Conservation (phyloP, 2,888 invertebrate species). For the Penaeus monodon region DNA sequence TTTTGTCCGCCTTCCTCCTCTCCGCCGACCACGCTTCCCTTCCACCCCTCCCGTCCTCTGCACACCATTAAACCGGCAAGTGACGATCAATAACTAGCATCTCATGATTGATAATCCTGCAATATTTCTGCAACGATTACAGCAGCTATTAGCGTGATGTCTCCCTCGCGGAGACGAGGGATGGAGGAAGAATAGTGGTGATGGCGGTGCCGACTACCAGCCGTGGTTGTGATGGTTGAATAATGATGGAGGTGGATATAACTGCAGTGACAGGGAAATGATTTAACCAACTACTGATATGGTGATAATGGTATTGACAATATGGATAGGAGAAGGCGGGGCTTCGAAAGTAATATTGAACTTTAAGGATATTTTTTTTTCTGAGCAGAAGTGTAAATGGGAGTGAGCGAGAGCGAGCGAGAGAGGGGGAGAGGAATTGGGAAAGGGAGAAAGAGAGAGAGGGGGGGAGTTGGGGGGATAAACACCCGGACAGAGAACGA, state of each 20-base stretch:
- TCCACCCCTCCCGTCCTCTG: not conserved
- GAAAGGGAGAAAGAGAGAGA: not conserved
- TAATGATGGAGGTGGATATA: not conserved
- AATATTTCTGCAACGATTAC: too few relatives aligned
- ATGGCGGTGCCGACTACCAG: too few relatives aligned
- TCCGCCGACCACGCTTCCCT: not conserved
- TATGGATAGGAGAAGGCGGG: not conserved
- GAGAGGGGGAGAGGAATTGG: not conserved
- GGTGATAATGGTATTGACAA: not conserved
- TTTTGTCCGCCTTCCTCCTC: conserved; percentile 2
- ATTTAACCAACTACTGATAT: not conserved
- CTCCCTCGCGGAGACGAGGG: too few relatives aligned
- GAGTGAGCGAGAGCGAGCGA: conserved; percentile 36
- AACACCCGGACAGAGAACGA: not conserved
- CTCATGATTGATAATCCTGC: too few relatives aligned
- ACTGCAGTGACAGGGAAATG: not conserved
- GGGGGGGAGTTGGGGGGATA: not conserved
- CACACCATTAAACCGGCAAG: not conserved
- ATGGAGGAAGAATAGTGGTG: not conserved
- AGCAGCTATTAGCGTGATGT: too few relatives aligned
- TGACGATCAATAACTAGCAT: too few relatives aligned
- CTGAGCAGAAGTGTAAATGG: not conserved
- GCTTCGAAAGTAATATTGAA: not conserved
- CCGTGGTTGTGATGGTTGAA: too few relatives aligned
- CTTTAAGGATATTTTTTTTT: not conserved